phyloP scores from a whole-genome alignment of 2,888 invertebrate genomes.

The Torymus tubicola region DNA sequence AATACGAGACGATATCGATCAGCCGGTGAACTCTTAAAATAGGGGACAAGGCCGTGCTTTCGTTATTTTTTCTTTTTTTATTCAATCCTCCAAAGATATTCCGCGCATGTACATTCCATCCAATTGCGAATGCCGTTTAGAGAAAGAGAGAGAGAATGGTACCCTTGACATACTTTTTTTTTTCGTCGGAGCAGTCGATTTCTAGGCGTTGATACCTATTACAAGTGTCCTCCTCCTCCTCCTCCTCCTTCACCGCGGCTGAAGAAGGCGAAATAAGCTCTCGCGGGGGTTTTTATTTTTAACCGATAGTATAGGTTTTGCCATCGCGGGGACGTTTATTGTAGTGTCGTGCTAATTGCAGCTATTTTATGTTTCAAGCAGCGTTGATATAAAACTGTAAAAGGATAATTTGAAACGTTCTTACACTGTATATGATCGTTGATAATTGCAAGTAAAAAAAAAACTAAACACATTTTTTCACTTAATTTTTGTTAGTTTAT shows the following conservation, averaged over 20 bases:
- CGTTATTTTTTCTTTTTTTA: conserved; percentile 4
- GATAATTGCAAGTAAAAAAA: too few species aligned
- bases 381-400: too few species aligned
- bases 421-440: too few species aligned
- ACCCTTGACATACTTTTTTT: conserved; percentile 48
- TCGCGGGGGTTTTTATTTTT: neutral
- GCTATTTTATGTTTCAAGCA: too few species aligned
- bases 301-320: neutral
- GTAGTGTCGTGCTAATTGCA: too few species aligned
- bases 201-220: conserved; percentile 18
- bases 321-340: too few species aligned
- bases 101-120: conserved; percentile 20
- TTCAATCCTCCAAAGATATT: conserved; percentile 32
- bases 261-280: conserved; percentile 15
- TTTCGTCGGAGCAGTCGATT: conserved; percentile 13
- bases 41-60: conserved; percentile 39
- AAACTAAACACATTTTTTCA: too few species aligned
- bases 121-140: conserved; percentile 31
- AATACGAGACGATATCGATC: conserved; percentile 31
- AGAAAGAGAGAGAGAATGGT: conserved; percentile 2
- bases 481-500: too few species aligned
- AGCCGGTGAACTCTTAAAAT: conserved; percentile 16
- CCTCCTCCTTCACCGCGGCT: neutral
- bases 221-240: too few species aligned
- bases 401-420: too few species aligned